Conservation (phyloP, 2,797 vertebrate species). For the Lepus oiostolus region DNA sequence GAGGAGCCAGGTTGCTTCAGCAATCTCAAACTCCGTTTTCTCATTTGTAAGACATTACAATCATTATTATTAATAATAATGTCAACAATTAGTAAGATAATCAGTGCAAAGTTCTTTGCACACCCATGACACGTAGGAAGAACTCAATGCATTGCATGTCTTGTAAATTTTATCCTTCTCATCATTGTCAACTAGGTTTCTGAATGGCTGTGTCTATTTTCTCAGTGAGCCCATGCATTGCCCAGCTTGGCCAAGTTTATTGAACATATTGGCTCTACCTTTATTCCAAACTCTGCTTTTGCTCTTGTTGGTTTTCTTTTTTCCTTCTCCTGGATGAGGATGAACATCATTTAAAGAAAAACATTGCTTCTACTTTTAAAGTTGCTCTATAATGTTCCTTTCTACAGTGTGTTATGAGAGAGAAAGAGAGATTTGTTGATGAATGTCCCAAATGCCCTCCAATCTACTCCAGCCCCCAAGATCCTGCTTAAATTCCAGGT, state of each 20-base stretch:
- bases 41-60: not conserved
- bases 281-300: not conserved
- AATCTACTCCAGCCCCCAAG: not conserved
- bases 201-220: not conserved
- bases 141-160: rapidly evolving
- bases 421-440: not conserved
- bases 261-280: not conserved
- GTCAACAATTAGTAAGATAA: not conserved
- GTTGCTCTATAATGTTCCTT: not conserved
- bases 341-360: not conserved
- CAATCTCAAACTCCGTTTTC: not conserved
- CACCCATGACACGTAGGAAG: rapidly evolving
- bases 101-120: not conserved
- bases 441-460: not conserved
- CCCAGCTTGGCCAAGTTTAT: not conserved
- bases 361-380: not conserved
- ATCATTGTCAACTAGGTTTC: not conserved
- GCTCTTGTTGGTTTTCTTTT: not conserved
- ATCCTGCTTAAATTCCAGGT: not conserved
- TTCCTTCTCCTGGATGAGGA: not conserved
- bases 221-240: not conserved
- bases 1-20: too few species aligned
- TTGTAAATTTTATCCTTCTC: not conserved
- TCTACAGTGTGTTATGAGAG: not conserved
- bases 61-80: not conserved